Evolutionary conservation across 2,113 vertebrate genomes (phyloP).

Genomic region (Rhizomys pruinosus): DNA sequence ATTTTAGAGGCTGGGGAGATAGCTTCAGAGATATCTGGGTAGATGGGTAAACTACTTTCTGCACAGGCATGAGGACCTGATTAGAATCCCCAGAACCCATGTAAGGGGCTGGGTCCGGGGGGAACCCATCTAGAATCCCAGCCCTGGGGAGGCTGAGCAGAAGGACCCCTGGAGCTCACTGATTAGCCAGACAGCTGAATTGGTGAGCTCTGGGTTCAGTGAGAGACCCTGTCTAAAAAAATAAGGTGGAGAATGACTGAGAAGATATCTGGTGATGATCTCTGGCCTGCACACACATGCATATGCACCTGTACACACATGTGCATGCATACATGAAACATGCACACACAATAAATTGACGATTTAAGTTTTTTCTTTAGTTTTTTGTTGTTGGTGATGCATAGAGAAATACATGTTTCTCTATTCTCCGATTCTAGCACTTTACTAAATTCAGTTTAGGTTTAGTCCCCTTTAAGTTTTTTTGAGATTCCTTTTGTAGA

Average conservation of each 20-base stretch:
- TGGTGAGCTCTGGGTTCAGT: neutral
- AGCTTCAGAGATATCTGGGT: too few species aligned
- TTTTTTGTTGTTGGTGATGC: neutral
- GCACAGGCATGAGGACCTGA: neutral
- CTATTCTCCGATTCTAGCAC: neutral
- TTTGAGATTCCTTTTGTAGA: neutral
- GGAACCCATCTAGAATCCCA: neutral
- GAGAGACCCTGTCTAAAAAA: neutral
- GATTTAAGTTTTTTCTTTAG: neutral
- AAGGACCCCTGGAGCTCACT: neutral
- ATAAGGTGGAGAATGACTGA: neutral
- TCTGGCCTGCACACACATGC: neutral
- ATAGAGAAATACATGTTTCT: constrained; percentile 20
- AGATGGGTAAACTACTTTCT: neutral
- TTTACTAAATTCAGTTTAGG: neutral
- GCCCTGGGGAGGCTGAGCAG: neutral
- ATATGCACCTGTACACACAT: neutral
- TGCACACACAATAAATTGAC: neutral
- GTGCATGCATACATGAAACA: too few species aligned
- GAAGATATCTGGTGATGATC: neutral
- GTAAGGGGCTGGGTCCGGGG: neutral
- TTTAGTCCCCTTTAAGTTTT: neutral
- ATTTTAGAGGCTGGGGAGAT: neutral
- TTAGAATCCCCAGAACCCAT: neutral
- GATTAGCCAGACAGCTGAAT: too few species aligned